A percentile compares a stretch with the other conserved stretches of the same genome.
These are phyloP conservation scores for Parasteatoda lunata DNA, from an alignment of 2,888 invertebrate species.

Conservation along the genomic window DNA sequence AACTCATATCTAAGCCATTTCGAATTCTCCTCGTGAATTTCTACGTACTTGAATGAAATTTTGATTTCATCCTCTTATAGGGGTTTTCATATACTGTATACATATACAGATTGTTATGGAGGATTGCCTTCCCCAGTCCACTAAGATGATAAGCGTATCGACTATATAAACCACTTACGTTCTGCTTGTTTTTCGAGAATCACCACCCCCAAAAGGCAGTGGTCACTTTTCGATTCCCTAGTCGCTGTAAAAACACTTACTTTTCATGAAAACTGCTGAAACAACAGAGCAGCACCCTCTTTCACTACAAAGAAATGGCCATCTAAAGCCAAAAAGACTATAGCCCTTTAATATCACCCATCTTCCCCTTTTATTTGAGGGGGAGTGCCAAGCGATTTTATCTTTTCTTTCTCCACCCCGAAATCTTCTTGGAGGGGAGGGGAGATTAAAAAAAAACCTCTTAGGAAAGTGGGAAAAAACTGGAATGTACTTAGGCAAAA, in stretches of 20 bases:
- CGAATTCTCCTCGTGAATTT: too few species aligned
- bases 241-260: constrained; percentile 47
- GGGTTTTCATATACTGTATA: too few species aligned
- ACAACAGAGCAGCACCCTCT: constrained; percentile 19
- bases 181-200: neutral
- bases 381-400: neutral
- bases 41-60: too few species aligned
- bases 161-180: neutral
- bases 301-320: neutral
- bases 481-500: constrained; percentile 59
- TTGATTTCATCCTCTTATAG: too few species aligned
- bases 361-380: neutral
- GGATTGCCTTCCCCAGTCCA: too few species aligned
- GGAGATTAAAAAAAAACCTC: neutral
- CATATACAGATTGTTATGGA: too few species aligned
- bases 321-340: neutral
- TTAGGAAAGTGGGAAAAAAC: constrained; percentile 34
- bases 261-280: constrained; percentile 53
- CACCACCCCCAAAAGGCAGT: neutral
- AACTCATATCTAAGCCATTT: too few species aligned
- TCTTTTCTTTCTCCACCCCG: neutral
- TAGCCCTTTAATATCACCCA: neutral
- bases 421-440: neutral
- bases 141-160: too few species aligned
- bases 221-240: constrained; percentile 42